Percentiles rank a stretch among this genome's conserved stretches.
Evolutionary conservation across 2,113 vertebrate species (phyloP).

Genomic region (Trachemys scripta): DNA sequence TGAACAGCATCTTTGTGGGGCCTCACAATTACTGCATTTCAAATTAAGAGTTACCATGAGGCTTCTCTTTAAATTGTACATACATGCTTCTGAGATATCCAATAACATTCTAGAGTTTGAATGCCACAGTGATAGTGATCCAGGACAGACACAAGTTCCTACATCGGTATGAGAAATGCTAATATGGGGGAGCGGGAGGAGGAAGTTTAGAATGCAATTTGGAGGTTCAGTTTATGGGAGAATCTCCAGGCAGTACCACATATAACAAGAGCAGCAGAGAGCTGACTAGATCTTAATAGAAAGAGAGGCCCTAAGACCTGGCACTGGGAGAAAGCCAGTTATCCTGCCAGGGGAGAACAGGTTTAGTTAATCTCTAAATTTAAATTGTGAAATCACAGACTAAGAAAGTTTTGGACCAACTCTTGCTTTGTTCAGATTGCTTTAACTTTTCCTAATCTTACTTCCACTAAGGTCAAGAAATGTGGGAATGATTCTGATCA

Average conservation of each 20-base stretch:
- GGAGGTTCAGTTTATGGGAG: background rate
- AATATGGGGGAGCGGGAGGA: background rate
- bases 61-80: slow-evolving; percentile 31
- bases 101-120: background rate
- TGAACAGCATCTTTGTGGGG: background rate
- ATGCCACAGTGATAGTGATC: accelerated
- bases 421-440: background rate
- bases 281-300: background rate
- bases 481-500: background rate
- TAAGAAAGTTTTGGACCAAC: background rate
- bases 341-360: background rate
- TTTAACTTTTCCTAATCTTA: background rate
- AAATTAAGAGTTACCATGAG: slow-evolving; percentile 18
- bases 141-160: background rate
- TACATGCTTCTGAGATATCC: background rate
- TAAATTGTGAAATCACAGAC: background rate
- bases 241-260: background rate
- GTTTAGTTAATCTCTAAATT: background rate
- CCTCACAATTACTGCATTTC: slow-evolving; percentile 28
- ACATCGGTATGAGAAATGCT: background rate
- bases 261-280: background rate
- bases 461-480: background rate
- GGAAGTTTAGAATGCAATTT: background rate
- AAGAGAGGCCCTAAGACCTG: background rate
- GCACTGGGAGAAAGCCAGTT: background rate